phyloP scores from a whole-genome alignment of 23 tunicate species.

The Pegea sp. region DNA sequence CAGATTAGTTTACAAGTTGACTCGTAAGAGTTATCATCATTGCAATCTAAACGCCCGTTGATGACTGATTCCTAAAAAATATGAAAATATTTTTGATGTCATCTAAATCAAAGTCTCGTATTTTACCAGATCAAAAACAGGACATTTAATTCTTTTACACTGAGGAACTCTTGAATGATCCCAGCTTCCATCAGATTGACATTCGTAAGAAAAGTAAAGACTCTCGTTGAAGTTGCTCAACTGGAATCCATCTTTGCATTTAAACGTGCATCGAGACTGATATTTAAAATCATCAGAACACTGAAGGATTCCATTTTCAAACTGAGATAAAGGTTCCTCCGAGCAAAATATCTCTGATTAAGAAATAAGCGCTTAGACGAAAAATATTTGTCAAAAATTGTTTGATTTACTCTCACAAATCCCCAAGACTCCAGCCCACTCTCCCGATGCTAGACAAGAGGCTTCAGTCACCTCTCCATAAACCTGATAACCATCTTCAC shows the following conservation, averaged over 20 bases:
- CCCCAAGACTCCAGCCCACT: constrained; percentile 16
- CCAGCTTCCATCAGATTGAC: constrained; percentile 48
- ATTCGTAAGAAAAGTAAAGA: constrained; percentile 9
- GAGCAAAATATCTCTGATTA: too few species aligned
- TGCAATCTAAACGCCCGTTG: constrained; percentile 28
- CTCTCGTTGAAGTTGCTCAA: constrained; percentile 3
- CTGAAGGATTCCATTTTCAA: too few species aligned
- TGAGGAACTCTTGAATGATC: constrained; percentile 7
- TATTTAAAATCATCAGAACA: constrained; percentile 15
- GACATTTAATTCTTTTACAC: too few species aligned
- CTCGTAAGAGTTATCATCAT: constrained; percentile 9
- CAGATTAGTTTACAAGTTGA: constrained; percentile 31
- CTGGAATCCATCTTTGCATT: constrained; percentile 26
- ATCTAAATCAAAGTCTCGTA: not conserved
- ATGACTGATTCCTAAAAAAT: constrained; percentile 1
- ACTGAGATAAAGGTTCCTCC: too few species aligned
- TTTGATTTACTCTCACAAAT: constrained; percentile 17
- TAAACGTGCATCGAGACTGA: constrained; percentile 30
- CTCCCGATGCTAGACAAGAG: constrained; percentile 10
- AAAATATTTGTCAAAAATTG: too few species aligned
- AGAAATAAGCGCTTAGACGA: too few species aligned
- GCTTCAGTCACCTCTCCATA: constrained; percentile 2
- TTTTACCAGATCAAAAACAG: not conserved
- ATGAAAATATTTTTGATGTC: not conserved
- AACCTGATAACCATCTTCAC: too few species aligned